Evolutionary conservation across 2,888 invertebrate species (phyloP).

Genomic region (Salticus scenicus): DNA sequence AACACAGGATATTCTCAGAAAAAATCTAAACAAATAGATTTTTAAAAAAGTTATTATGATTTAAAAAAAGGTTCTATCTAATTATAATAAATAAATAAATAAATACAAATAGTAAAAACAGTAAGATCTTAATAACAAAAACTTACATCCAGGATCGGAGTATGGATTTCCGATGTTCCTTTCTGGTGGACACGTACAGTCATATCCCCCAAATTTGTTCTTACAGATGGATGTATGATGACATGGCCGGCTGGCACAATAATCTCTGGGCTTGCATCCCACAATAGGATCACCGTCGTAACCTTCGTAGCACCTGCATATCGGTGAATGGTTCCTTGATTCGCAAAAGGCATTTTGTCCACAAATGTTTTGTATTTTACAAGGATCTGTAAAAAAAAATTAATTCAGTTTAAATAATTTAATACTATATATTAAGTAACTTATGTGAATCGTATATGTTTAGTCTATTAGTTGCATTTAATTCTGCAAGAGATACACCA

Average conservation of each 20-base stretch:
- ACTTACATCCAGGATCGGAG: conserved; percentile 81
- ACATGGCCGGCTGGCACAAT: conserved; percentile 86
- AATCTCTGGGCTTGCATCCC: conserved; percentile 84
- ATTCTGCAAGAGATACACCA: no score
- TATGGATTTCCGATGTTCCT: conserved; percentile 83
- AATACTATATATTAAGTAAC: neutral
- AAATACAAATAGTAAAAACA: no score
- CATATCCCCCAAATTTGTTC: conserved; percentile 86
- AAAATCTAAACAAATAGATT: no score
- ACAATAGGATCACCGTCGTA: conserved; percentile 87
- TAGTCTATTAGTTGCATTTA: no score
- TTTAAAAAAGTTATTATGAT: no score
- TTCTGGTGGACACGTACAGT: conserved; percentile 85
- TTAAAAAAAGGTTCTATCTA: no score
- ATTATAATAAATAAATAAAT: no score
- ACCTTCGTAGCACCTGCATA: conserved; percentile 83
- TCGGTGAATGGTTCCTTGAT: conserved; percentile 69
- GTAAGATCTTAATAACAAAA: no score
- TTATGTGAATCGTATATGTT: neutral
- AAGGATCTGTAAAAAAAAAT: conserved; percentile 81
- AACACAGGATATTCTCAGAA: no score
- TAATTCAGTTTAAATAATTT: neutral
- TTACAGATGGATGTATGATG: conserved; percentile 86
- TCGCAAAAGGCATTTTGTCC: conserved; percentile 86
- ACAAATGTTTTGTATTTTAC: conserved; percentile 80